Percentiles rank a stretch among this genome's conserved stretches.
These are phyloP conservation scores for Ophiodon elongatus DNA, from an alignment of 2,113 vertebrate species.

Conservation along the genomic window DNA sequence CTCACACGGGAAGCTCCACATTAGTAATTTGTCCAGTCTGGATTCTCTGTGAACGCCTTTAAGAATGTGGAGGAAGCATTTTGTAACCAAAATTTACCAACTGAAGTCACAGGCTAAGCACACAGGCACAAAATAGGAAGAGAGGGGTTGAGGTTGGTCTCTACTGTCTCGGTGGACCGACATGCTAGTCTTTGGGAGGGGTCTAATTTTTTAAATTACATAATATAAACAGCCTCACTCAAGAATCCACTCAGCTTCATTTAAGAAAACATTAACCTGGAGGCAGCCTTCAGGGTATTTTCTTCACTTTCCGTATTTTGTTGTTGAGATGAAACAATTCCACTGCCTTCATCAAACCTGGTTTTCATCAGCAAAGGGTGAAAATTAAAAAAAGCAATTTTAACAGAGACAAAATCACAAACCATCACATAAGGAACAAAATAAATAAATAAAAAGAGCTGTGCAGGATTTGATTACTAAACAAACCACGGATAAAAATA, in stretches of 20 bases:
- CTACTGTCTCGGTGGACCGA: slow-evolving; percentile 46
- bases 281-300: slow-evolving; percentile 44
- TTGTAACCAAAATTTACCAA: slow-evolving; percentile 47
- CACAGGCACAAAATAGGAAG: slow-evolving; percentile 65
- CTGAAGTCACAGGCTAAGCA: slow-evolving; percentile 60
- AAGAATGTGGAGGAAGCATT: slow-evolving; percentile 44
- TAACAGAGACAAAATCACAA: slow-evolving; percentile 53
- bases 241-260: slow-evolving; percentile 45
- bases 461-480: slow-evolving; percentile 65
- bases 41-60: slow-evolving; percentile 40
- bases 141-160: slow-evolving; percentile 51
- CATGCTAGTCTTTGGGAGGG: slow-evolving; percentile 65
- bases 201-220: slow-evolving; percentile 48
- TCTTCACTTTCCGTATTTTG: slow-evolving; percentile 37
- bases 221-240: slow-evolving; percentile 42
- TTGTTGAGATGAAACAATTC: slow-evolving; percentile 52
- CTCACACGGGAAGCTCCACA: slow-evolving; percentile 53
- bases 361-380: slow-evolving; percentile 41
- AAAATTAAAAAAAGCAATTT: slow-evolving; percentile 48
- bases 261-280: slow-evolving; percentile 47
- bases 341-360: slow-evolving; percentile 51
- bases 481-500: slow-evolving; percentile 73
- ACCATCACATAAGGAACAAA: slow-evolving; percentile 61
- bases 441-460: slow-evolving; percentile 73
- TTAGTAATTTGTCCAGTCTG: slow-evolving; percentile 53